Percentiles rank a stretch among this genome's conserved stretches.
These are phyloP conservation scores for Neoarius graeffei DNA, from an alignment of 2,113 vertebrate genomes.

Conservation along the genomic window DNA sequence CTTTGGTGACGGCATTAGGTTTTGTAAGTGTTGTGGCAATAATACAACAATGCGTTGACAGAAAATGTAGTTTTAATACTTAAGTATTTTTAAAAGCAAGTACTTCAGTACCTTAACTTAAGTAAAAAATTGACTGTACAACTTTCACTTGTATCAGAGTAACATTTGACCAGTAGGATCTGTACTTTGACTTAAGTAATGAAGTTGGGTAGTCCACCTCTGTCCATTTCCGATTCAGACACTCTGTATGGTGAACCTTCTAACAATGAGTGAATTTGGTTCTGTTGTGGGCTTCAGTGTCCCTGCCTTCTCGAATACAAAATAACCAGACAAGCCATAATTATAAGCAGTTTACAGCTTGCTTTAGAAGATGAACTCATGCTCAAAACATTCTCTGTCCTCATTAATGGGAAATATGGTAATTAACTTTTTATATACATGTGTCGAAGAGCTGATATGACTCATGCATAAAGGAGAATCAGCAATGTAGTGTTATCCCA, in stretches of 20 bases:
- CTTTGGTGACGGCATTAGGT: no score
- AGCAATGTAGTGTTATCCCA: conserved; percentile 62
- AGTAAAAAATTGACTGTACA: no score
- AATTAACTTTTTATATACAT: conserved; percentile 68
- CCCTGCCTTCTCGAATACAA: conserved; percentile 60
- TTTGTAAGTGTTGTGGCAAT: no score
- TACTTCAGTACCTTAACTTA: no score
- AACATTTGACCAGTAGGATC: no score
- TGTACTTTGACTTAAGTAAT: no score
- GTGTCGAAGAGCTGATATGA: conserved; percentile 66
- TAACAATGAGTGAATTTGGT: conserved; percentile 60
- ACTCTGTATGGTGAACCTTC: conserved; percentile 47
- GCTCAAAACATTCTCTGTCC: conserved; percentile 64
- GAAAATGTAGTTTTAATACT: no score
- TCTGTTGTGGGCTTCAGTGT: conserved; percentile 64
- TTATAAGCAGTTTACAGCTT: conserved; percentile 69
- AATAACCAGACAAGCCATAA: conserved; percentile 70
- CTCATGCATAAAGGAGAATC: conserved; percentile 70
- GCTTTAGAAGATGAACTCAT: conserved; percentile 62
- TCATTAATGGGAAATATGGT: conserved; percentile 75
- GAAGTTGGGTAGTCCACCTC: no score
- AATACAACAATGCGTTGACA: no score
- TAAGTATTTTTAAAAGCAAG: no score
- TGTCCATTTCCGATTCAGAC: conserved; percentile 55
- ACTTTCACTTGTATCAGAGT: no score